Percentiles rank a stretch among this genome's conserved stretches.
These are phyloP conservation scores for Coelinius sp. DNA, from an alignment of 2,888 invertebrate species.

Conservation along the genomic window DNA sequence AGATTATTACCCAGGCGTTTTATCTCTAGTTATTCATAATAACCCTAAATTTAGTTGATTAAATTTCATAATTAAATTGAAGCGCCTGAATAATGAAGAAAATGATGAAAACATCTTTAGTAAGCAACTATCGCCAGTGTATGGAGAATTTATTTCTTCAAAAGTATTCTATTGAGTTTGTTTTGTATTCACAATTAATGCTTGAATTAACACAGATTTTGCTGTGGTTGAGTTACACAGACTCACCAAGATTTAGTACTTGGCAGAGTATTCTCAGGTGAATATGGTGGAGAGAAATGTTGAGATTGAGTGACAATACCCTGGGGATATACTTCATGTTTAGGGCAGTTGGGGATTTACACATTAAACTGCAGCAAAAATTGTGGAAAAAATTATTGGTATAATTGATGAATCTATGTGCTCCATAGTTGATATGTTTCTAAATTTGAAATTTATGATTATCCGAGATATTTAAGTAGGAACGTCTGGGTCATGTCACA, in stretches of 20 bases:
- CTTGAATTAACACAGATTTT: background rate
- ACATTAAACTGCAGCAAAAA: slow-evolving; percentile 9
- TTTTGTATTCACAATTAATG: background rate
- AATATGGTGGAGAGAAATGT: slow-evolving; percentile 3
- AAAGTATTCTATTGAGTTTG: background rate
- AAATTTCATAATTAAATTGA: too few species aligned
- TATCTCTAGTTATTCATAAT: background rate
- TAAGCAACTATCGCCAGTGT: too few species aligned
- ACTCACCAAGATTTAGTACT: slow-evolving; percentile 9
- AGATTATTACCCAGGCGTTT: background rate
- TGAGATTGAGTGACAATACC: slow-evolving; percentile 16
- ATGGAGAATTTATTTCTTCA: too few species aligned
- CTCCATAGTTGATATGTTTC: too few species aligned
- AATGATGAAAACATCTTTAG: too few species aligned
- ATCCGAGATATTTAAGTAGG: background rate
- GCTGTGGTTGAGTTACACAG: background rate
- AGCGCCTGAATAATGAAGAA: too few species aligned
- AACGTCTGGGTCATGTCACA: background rate
- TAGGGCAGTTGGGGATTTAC: slow-evolving; percentile 1
- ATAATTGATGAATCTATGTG: too few species aligned
- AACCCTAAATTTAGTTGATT: background rate
- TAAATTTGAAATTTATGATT: background rate
- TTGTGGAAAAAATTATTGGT: too few species aligned
- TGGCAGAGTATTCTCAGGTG: slow-evolving; percentile 19
- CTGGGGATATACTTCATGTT: slow-evolving; percentile 18